These are phyloP conservation scores for Lampris megalopsis DNA, from an alignment of 2,113 vertebrate genomes.

Conservation along the genomic window DNA sequence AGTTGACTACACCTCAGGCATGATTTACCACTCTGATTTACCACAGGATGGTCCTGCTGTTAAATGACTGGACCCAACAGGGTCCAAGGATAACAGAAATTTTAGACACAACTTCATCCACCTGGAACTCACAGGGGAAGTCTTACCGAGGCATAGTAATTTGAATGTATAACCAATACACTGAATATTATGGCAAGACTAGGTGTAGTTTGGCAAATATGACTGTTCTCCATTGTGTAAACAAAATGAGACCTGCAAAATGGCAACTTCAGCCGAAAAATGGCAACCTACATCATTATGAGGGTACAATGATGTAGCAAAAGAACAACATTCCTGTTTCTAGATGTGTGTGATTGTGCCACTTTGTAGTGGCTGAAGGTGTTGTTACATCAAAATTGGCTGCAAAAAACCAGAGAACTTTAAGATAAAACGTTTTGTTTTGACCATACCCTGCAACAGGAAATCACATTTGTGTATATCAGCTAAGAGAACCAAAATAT, in stretches of 20 bases:
- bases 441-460: constrained; percentile 34
- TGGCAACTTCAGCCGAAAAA: constrained; percentile 16
- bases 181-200: constrained; percentile 58
- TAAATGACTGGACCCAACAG: constrained; percentile 25
- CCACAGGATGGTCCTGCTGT: constrained; percentile 59
- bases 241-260: constrained; percentile 28
- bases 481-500: constrained; percentile 83
- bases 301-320: neutral
- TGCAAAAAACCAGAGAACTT: constrained; percentile 8
- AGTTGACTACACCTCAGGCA: constrained; percentile 59
- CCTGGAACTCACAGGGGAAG: constrained; percentile 30
- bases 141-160: constrained; percentile 51
- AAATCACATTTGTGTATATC: constrained; percentile 64
- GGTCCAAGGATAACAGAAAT: constrained; percentile 50
- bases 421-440: constrained; percentile 17
- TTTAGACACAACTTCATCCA: constrained; percentile 28
- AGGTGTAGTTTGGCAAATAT: constrained; percentile 26
- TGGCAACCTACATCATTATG: constrained; percentile 14
- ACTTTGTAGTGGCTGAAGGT: constrained; percentile 46
- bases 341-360: constrained; percentile 12
- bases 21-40: constrained; percentile 59
- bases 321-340: constrained; percentile 4
- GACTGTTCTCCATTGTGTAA: constrained; percentile 4
- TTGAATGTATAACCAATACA: constrained; percentile 79
- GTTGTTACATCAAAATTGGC: constrained; percentile 18